These are phyloP conservation scores for Trichogramma dendrolimi DNA, from an alignment of 2,888 invertebrate species.

Conservation along the genomic window DNA sequence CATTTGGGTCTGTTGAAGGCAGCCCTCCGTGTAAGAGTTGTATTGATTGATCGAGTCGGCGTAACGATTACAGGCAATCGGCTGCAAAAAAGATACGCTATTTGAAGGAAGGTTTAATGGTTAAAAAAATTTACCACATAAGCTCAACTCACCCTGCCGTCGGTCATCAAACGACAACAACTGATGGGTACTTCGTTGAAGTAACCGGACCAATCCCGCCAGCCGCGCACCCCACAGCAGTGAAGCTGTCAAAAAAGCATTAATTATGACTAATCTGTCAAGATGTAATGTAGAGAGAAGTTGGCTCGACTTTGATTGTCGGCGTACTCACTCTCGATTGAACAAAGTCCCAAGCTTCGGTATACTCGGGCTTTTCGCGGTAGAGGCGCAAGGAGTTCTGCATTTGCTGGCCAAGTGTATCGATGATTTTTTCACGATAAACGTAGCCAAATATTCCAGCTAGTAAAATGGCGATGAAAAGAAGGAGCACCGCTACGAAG, in stretches of 20 bases:
- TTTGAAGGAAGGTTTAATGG: not conserved
- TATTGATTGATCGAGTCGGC: constrained; percentile 53
- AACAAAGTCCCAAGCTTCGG: constrained; percentile 82
- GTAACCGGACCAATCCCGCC: constrained; percentile 66
- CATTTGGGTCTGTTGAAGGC: constrained; percentile 65
- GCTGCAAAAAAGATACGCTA: constrained; percentile 43
- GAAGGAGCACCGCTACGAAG: constrained; percentile 80
- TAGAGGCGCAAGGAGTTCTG: constrained; percentile 71
- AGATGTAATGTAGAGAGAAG: not conserved
- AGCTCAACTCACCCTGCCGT: constrained; percentile 54
- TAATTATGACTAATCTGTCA: not conserved
- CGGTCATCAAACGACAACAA: constrained; percentile 65
- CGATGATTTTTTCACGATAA: constrained; percentile 77
- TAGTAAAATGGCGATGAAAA: constrained; percentile 85
- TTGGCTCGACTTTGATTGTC: constrained; percentile 13
- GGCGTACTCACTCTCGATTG: constrained; percentile 60
- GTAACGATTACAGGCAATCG: constrained; percentile 41
- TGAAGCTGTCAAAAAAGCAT: constrained; percentile 57
- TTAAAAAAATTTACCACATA: constrained; percentile 1
- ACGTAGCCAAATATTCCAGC: constrained; percentile 89
- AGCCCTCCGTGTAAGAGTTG: constrained; percentile 71
- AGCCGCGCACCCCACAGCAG: constrained; percentile 79
- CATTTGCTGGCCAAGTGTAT: constrained; percentile 75
- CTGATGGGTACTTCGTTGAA: constrained; percentile 63
- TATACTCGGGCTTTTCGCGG: constrained; percentile 65